Evolutionary conservation across 2,113 vertebrate species (phyloP).

Genomic region (Daubentonia madagascariensis): DNA sequence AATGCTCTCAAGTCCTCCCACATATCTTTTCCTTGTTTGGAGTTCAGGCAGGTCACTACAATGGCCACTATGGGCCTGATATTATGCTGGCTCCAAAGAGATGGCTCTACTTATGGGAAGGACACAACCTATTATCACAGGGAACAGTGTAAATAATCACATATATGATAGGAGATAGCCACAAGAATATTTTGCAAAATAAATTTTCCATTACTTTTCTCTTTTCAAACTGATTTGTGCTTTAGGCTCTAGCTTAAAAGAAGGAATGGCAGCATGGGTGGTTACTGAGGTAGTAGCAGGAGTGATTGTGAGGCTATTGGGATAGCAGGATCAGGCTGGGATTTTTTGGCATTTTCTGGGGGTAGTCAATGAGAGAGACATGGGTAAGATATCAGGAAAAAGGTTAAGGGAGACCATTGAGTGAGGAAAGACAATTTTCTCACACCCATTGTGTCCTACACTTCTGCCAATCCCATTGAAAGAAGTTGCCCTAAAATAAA

Average conservation of each 20-base stretch:
- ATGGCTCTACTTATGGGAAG: background rate
- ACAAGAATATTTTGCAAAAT: background rate
- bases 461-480: background rate
- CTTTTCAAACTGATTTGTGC: background rate
- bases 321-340: too few species aligned
- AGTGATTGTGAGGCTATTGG: background rate
- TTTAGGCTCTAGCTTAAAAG: background rate
- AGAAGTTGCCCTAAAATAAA: background rate
- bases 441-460: background rate
- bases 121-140: background rate
- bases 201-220: background rate
- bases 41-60: background rate
- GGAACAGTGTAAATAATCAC: background rate
- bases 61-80: background rate
- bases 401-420: background rate
- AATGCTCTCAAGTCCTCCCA: background rate
- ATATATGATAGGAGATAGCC: background rate
- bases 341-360: background rate
- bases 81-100: background rate
- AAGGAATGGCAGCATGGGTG: background rate
- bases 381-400: background rate
- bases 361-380: background rate
- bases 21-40: background rate
- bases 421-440: background rate
- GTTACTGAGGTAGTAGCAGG: too few species aligned